Base-by-base conservation (phyloP, 2,888 invertebrate genomes). In the Aplocera efformata region DNA sequence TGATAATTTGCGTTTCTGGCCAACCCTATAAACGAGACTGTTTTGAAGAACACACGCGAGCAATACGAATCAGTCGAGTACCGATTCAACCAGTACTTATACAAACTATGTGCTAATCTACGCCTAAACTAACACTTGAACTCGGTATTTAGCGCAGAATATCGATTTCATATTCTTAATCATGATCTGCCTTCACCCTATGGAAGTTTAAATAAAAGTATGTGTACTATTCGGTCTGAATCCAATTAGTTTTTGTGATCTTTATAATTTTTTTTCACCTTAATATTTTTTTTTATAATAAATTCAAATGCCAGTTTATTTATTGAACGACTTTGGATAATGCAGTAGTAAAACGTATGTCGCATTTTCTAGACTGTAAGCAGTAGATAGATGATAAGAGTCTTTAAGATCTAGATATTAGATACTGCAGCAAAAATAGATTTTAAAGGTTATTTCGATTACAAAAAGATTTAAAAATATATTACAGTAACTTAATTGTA, bases 21-120 rank as follows among this genome's bases (percentile, higher is more conserved):
- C 77, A 78, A 47, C 79, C 79, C 79, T 77, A 52, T 48, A 60
- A 63, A 67, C 55, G 59, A 50, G 67, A 69, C 72, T 77, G 70
- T 77, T 78, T 73, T 79, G 73, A 80, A 76, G 77, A 81, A 79
- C 81, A 77, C 79, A 76, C 79, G 75, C 79, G 68, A 70, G 66
- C 72, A 63, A 60, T 64, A 67, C 65, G 30, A 32, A 8, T 33
- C 45, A 66, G 59, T 68, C 67, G 63, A 67, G 57, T 53, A 58
- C 51, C 43, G 50, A 53, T 52, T 53, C 48, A 48, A 50, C 37
- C 27, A 26, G 34, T 34, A 32, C 36, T 24, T 34, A n/a, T 23
- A 44, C 39, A 26, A 30, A 45, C 40, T 36, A n/a, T 20, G 36
- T 10, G 11, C 26, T 23, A 40, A 17, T 36, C 45, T 45, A 32